Evolutionary conservation across 2,113 vertebrate species (phyloP).

Genomic region (Chunga burmeisteri): DNA sequence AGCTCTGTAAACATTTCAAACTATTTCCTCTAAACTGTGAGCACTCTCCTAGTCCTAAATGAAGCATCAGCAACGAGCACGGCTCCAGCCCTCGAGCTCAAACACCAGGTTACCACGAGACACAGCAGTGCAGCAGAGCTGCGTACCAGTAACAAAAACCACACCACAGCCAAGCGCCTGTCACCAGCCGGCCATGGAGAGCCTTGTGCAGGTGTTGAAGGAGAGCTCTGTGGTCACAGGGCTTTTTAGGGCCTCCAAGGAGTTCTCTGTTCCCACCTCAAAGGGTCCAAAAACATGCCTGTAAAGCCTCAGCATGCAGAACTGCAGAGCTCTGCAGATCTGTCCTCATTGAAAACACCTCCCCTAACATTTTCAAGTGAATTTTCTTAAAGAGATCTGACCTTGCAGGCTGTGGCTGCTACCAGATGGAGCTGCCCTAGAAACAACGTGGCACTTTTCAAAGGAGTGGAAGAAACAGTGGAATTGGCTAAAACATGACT

Average conservation of each 20-base stretch:
- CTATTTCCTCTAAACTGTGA: not conserved
- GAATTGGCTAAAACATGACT: not conserved
- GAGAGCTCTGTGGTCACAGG: not conserved
- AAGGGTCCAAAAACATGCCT: not conserved
- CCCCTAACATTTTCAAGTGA: not conserved
- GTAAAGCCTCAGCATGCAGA: not conserved
- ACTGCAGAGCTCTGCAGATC: conserved; percentile 38
- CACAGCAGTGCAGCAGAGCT: not conserved
- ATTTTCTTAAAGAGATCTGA: conserved; percentile 27
- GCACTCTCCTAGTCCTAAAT: not conserved
- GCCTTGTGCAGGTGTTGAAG: not conserved
- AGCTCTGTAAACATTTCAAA: not conserved
- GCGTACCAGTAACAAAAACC: not conserved
- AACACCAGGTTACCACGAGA: not conserved
- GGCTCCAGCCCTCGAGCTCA: not conserved
- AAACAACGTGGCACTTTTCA: not conserved
- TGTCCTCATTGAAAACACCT: not conserved
- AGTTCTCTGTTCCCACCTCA: not conserved
- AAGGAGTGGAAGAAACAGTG: not conserved
- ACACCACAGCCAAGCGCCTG: not conserved
- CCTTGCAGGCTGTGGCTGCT: conserved; percentile 20
- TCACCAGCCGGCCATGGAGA: not conserved
- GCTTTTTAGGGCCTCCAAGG: not conserved
- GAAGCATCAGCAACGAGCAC: not conserved
- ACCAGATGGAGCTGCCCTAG: conserved; percentile 25